Percentiles rank a stretch among this genome's conserved stretches.
Conservation (phyloP, 2,113 vertebrate genomes). For the Campylomormyrus numenius region DNA sequence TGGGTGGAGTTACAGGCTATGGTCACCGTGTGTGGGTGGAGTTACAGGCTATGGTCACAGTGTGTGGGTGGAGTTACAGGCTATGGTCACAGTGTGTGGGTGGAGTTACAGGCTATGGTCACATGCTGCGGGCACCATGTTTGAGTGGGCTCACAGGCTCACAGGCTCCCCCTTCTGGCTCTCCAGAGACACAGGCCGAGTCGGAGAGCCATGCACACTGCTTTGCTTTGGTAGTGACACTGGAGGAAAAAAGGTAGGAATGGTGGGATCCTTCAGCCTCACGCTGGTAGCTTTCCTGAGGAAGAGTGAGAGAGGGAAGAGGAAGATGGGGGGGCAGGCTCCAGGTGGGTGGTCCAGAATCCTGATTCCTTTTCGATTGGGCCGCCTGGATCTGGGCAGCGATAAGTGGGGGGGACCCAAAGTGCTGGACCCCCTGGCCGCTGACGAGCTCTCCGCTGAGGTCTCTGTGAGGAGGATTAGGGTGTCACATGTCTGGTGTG, state of each 20-base stretch:
- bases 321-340: neutral
- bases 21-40: too few species aligned
- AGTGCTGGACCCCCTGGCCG: neutral
- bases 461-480: neutral
- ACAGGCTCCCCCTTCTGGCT: neutral
- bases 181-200: neutral
- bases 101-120: too few species aligned
- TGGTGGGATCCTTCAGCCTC: neutral
- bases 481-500: neutral
- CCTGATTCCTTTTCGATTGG: neutral
- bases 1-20: too few species aligned
- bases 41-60: too few species aligned
- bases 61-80: neutral
- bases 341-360: slow-evolving; percentile 29
- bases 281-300: neutral
- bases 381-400: slow-evolving; percentile 14
- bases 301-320: neutral
- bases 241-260: slow-evolving; percentile 24
- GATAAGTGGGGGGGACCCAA: neutral
- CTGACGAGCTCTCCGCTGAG: neutral
- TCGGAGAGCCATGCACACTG: neutral
- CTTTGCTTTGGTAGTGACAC: slow-evolving; percentile 30
- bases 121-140: accelerated
- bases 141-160: neutral
- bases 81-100: neutral